Conservation (phyloP, 2,888 invertebrate genomes). For the Griposia aprilina region DNA sequence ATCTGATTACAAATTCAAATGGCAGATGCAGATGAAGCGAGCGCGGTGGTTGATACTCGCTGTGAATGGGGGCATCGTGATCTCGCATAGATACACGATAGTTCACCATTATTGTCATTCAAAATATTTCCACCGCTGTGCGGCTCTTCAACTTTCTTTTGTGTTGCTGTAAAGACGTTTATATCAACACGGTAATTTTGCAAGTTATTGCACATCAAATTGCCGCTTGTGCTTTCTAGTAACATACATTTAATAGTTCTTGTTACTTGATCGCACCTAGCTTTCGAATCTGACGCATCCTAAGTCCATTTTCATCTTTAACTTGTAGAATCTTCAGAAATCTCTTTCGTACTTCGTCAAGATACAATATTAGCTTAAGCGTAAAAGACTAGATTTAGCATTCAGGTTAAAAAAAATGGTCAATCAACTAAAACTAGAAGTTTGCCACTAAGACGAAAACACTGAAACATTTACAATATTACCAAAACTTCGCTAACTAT, state of each 20-base stretch:
- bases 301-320: neutral
- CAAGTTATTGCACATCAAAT: constrained; percentile 20
- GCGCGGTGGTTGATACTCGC: constrained; percentile 79
- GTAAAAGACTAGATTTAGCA: neutral
- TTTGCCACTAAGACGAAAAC: neutral
- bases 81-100: constrained; percentile 75
- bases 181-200: constrained; percentile 41
- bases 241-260: constrained; percentile 15
- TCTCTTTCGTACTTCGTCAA: no score
- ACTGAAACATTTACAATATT: neutral
- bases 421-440: neutral
- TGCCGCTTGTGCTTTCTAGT: constrained; percentile 39
- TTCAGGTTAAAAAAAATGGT: neutral
- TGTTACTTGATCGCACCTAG: neutral
- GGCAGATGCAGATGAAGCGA: constrained; percentile 83
- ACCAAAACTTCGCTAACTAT: no score
- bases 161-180: constrained; percentile 39
- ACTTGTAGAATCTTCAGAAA: neutral
- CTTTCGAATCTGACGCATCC: constrained; percentile 1
- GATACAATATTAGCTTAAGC: neutral
- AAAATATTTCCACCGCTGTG: constrained; percentile 59
- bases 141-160: constrained; percentile 52
- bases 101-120: constrained; percentile 77
- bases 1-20: constrained; percentile 87
- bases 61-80: constrained; percentile 81